These are phyloP conservation scores for Heliopora coerulea DNA, from an alignment of 92 coral and sea anemone species.

Conservation along the genomic window DNA sequence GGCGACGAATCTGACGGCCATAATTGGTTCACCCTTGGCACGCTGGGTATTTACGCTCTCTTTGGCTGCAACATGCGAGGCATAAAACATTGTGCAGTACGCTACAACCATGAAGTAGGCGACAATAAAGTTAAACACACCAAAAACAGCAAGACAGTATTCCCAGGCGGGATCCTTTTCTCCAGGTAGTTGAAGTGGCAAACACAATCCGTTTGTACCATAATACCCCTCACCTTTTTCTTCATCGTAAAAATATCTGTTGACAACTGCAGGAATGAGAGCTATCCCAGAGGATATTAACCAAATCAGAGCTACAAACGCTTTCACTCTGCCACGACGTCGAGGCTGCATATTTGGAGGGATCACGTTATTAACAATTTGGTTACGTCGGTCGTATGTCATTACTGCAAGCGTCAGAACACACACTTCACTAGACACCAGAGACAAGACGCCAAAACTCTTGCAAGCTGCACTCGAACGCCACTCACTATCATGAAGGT, in stretches of 20 bases:
- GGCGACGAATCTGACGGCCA: background rate
- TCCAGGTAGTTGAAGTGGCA: constrained; percentile 78
- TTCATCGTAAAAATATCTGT: constrained; percentile 62
- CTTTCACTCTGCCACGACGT: no score
- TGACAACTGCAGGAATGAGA: constrained; percentile 61
- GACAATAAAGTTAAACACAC: constrained; percentile 65
- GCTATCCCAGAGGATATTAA: constrained; percentile 63
- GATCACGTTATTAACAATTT: no score
- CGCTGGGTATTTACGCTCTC: background rate
- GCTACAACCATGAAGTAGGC: constrained; percentile 62
- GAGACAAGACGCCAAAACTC: no score
- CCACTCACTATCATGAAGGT: no score
- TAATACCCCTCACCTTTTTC: constrained; percentile 43
- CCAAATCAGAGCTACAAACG: constrained; percentile 60
- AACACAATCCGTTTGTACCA: constrained; percentile 86
- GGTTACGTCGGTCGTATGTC: no score
- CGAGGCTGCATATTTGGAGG: no score
- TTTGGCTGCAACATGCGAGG: background rate
- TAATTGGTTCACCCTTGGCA: background rate
- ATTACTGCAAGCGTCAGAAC: no score
- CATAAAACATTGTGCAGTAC: constrained; percentile 66
- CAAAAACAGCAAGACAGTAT: constrained; percentile 76
- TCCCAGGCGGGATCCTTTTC: constrained; percentile 82
- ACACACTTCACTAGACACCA: no score
- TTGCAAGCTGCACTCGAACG: no score